Evolutionary conservation across 2,113 vertebrate genomes (phyloP), one percentile per base, ranked within the genome.

Genomic region (Myiozetetes cayanensis): DNA sequence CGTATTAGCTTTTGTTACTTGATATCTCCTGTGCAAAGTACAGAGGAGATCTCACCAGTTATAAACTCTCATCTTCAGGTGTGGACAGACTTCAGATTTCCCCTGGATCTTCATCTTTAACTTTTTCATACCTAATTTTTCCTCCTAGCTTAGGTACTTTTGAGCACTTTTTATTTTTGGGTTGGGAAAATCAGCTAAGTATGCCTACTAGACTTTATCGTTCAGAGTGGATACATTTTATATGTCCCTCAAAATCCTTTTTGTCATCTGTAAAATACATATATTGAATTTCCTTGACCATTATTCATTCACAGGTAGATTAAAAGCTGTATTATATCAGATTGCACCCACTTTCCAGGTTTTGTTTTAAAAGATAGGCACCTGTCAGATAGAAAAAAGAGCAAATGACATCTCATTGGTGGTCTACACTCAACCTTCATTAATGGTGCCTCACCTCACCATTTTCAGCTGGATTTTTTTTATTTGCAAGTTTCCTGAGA

Each of bases 51-150:
- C 94, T 97, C 49, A 78, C 44, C 52, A 78, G 76, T 74, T 94
- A 92, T 75, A 92, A 94, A 90, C 61, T 75, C 67, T 56, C 30
- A 92, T 93, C 80, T 97, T 86, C 65, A 86, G 33, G 76, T 95
- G 22, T 87, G 89, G 84, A 86, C 65, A 90, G 74, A 92, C 11
- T 82, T 91, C 63, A 89, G 72, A 80, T 89, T 94, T 93, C 85
- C 86, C 76, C 35, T 93, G 90, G 82, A 93, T 88, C 67, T 96
- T 75, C 79, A 85, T 71, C 66, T 75, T 89, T 55, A 81, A 62
- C 24, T 68, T 83, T 73, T 89, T 90, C 44, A 30, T 33, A 46
- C 19, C 5, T 41, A 41, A 76, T 66, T 82, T 82, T 73, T 65
- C 31, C 21, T 55, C 22, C 35, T 68, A 43, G 6, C 12, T 83